Evolutionary conservation across 1,140 invertebrate genomes (phyloP), one percentile per base, ranked within the genome.

Genomic region (Chironomus striatipennis): DNA sequence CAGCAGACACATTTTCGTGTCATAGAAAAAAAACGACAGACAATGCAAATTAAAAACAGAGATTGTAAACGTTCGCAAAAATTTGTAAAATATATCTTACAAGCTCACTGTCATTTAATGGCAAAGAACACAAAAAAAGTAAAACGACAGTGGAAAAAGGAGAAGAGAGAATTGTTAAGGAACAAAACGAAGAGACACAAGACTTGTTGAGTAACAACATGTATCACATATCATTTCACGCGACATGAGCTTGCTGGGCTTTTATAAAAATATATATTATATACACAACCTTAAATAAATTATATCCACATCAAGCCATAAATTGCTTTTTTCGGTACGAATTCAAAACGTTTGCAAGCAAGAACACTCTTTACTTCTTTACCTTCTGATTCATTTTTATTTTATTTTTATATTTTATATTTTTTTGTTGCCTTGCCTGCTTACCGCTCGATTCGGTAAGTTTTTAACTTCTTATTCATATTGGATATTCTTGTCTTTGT

Each of bases 151-250:
- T 34, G 24, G 5, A 5, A 34, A 34, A 34, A 34, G 5, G 24
- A 5, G 5, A 5, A 34, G 5, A 5, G 5, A 5, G 24, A 34
- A 34, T 34, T 34, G 24, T 34, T 47, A 10, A 47, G 47, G 12
- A 15, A 15, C 12, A 57, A 15, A 12, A 57, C 12, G 12, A 57
- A n/a, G 12, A 57, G 47, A 12, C 12, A 57, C 47, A 57, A 57
- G 47, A 57, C 47, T 57, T 57, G 47, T 57, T 57, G 47, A 57
- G 47, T 57, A 57, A 57, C 47, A 57, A 57, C 47, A 57, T 57
- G 47, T 57, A 57, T 57, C 47, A 57, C 47, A 57, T 57, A 57
- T 57, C 47, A 57, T 57, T 57, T 57, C 47, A 57, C 47, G 47
- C 47, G 47, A 57, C 47, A 57, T 57, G 47, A 34, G 47, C 47